Conservation (phyloP, 2,888 invertebrate species). For the Zaprionus bogoriensis region DNA sequence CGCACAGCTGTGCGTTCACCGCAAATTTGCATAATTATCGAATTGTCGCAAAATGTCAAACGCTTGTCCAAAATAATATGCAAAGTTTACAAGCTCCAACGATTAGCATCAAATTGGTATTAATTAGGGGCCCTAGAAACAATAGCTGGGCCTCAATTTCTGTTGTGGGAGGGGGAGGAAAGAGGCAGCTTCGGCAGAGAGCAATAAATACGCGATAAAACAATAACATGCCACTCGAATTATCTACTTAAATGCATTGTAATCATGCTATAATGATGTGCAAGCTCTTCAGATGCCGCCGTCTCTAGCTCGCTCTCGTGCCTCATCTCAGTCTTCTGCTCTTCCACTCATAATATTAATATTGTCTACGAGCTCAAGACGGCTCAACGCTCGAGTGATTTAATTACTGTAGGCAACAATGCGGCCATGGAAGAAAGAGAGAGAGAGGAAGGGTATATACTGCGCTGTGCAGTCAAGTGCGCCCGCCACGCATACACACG, state of each 20-base stretch:
- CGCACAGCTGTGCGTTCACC: conserved; percentile 58
- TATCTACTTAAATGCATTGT: conserved; percentile 43
- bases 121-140: neutral
- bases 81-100: conserved; percentile 16
- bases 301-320: conserved; percentile 17
- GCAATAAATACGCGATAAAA: conserved; percentile 45
- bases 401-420: conserved; percentile 60
- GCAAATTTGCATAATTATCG: conserved; percentile 21
- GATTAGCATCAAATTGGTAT: conserved; percentile 24
- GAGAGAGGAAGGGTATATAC: conserved; percentile 7
- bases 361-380: conserved; percentile 27
- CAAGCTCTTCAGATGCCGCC: conserved; percentile 45
- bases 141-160: neutral
- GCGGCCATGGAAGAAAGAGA: neutral
- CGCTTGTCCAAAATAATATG: conserved; percentile 19
- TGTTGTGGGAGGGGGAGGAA: neutral
- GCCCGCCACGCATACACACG: conserved; percentile 26
- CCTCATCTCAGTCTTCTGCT: neutral
- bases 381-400: conserved; percentile 73
- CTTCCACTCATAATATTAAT: conserved; percentile 14
- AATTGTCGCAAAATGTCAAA: conserved; percentile 17
- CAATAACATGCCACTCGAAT: conserved; percentile 55
- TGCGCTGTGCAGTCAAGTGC: conserved; percentile 69
- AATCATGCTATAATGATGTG: conserved; percentile 68
- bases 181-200: conserved; percentile 9